phyloP scores from a whole-genome alignment of 1,140 invertebrate genomes.

The Gonioctena quinquepunctata region DNA sequence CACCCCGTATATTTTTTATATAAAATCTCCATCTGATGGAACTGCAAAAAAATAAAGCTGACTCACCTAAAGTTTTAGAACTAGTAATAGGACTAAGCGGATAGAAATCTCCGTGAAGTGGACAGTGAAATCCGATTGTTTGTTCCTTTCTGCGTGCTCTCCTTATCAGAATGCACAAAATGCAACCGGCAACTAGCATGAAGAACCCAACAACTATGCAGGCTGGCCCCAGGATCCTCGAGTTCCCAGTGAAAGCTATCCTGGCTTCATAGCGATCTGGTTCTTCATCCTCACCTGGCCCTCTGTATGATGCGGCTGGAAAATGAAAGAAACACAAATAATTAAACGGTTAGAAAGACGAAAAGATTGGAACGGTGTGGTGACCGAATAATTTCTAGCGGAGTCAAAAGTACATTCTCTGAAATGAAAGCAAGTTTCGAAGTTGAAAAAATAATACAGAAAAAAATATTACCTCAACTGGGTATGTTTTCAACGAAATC shows the following conservation, averaged over 20 bases:
- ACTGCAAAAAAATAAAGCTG: too few relatives aligned
- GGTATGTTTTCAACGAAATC: too few relatives aligned
- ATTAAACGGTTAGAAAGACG: too few relatives aligned
- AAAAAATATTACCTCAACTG: too few relatives aligned
- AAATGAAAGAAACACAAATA: too few relatives aligned
- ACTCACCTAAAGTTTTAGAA: constrained; percentile 52
- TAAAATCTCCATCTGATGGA: too few relatives aligned
- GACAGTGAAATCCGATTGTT: constrained; percentile 74
- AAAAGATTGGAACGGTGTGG: too few relatives aligned
- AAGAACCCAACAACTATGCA: constrained; percentile 72
- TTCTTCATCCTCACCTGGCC: constrained; percentile 70
- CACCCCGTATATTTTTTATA: too few relatives aligned
- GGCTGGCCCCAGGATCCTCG: constrained; percentile 70
- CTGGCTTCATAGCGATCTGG: constrained; percentile 70
- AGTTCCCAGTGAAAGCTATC: constrained; percentile 73
- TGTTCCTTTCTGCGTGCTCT: constrained; percentile 68
- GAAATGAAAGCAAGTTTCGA: too few relatives aligned
- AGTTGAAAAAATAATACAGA: too few relatives aligned
- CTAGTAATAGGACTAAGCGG: constrained; percentile 67
- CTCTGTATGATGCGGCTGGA: constrained; percentile 74
- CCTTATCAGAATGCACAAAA: constrained; percentile 68
- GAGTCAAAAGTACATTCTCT: too few relatives aligned
- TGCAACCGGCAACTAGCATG: constrained; percentile 66
- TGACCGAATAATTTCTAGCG: too few relatives aligned
- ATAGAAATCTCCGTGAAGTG: constrained; percentile 77